Percentiles rank a stretch among this genome's conserved stretches.
These are phyloP conservation scores for Meles meles DNA, from an alignment of 2,113 vertebrate genomes.

Conservation along the genomic window DNA sequence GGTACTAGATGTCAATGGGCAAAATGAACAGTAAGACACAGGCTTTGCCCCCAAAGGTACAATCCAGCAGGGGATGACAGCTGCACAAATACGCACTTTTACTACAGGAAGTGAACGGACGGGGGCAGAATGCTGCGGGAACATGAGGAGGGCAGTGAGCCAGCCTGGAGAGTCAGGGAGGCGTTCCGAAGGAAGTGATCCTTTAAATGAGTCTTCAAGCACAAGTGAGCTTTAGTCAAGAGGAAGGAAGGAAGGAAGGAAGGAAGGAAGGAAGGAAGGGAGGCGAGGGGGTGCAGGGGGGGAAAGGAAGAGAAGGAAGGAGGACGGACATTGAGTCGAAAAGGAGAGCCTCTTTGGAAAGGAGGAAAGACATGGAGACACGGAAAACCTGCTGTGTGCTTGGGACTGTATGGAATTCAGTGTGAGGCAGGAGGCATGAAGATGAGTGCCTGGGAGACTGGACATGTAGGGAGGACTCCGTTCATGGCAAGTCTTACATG, in stretches of 20 bases:
- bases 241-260: not conserved
- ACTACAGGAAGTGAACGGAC: not conserved
- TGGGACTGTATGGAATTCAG: not conserved
- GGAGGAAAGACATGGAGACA: not conserved
- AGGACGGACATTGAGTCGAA: not conserved
- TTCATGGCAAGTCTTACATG: not conserved
- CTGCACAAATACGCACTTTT: not conserved
- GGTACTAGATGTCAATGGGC: not conserved
- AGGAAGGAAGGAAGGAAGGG: not conserved
- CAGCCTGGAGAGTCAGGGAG: not conserved
- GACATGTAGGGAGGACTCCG: not conserved
- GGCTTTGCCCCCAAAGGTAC: not conserved
- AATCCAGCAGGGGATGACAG: not conserved
- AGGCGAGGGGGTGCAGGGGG: rapidly evolving
- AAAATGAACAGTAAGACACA: constrained; percentile 14
- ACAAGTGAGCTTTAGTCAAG: constrained; percentile 15
- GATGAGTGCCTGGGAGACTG: not conserved
- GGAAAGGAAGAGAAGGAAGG: not conserved
- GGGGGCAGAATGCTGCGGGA: not conserved
- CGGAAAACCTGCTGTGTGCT: not conserved
- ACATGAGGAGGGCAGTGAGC: not conserved
- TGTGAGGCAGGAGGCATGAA: not conserved
- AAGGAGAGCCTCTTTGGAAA: not conserved
- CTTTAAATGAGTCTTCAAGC: constrained; percentile 63
- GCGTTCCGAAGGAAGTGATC: constrained; percentile 37